Percentiles rank a stretch among this genome's conserved stretches.
These are phyloP conservation scores for Pseudanteris insignis DNA, from an alignment of 2,888 invertebrate genomes.

Conservation along the genomic window DNA sequence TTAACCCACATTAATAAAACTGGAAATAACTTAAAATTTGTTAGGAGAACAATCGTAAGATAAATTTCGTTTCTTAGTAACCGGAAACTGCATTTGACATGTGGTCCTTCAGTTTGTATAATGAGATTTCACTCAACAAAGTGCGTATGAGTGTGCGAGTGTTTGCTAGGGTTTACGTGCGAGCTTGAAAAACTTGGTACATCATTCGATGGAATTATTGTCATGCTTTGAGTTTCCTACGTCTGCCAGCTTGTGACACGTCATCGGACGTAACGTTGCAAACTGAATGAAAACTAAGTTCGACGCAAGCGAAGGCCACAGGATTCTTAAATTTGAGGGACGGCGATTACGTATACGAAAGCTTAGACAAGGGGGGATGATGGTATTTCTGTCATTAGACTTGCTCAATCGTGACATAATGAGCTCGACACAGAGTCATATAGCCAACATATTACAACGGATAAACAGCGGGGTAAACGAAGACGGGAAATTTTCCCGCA, in stretches of 20 bases:
- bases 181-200: constrained; percentile 33
- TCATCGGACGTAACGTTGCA: constrained; percentile 47
- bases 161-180: too few relatives aligned
- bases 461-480: too few relatives aligned
- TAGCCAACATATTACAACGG: neutral
- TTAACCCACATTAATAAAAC: too few relatives aligned
- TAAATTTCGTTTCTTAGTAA: too few relatives aligned
- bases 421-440: neutral
- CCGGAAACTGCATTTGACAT: constrained; percentile 23
- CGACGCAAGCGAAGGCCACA: constrained; percentile 44
- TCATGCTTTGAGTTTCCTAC: constrained; percentile 27
- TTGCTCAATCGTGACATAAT: constrained; percentile 1
- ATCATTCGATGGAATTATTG: constrained; percentile 35
- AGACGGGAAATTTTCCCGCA: neutral
- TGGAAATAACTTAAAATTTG: too few relatives aligned
- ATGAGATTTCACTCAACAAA: constrained; percentile 5
- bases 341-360: constrained; percentile 11
- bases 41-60: too few relatives aligned
- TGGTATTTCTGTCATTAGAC: constrained; percentile 13
- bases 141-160: constrained; percentile 12
- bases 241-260: constrained; percentile 11
- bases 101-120: neutral
- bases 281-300: constrained; percentile 50
- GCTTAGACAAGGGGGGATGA: too few relatives aligned
- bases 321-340: constrained; percentile 48